These are phyloP conservation scores for Dipus sagitta DNA, from an alignment of 2,797 vertebrate genomes.

Conservation along the genomic window DNA sequence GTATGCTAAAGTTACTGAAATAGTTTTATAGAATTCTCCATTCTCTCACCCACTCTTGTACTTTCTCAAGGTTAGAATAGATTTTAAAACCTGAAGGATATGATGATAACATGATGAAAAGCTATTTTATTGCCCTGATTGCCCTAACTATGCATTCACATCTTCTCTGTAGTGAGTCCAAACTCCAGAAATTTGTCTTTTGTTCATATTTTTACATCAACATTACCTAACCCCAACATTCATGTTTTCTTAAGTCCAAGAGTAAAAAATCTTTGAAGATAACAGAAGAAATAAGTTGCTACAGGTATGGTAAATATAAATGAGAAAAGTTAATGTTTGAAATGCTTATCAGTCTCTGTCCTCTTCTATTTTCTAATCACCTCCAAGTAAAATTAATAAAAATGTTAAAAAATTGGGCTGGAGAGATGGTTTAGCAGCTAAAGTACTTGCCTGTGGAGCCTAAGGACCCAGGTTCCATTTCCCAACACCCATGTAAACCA, in stretches of 20 bases:
- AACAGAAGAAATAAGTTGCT: constrained; percentile 38
- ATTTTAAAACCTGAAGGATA: neutral
- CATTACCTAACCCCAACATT: constrained; percentile 32
- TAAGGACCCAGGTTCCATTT: no score
- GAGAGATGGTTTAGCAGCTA: no score
- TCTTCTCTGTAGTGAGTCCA: constrained; percentile 14
- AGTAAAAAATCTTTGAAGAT: constrained; percentile 14
- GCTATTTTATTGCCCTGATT: neutral
- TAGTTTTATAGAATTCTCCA: neutral
- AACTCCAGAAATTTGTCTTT: constrained; percentile 20
- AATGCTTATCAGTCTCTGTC: constrained; percentile 20
- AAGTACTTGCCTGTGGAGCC: no score
- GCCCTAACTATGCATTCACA: neutral
- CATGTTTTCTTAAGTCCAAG: constrained; percentile 30
- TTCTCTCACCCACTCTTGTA: neutral
- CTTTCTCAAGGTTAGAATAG: constrained; percentile 29
- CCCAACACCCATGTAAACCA: no score
- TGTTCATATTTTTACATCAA: constrained; percentile 57
- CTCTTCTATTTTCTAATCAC: constrained; percentile 35
- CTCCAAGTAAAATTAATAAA: constrained; percentile 36
- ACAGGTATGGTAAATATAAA: constrained; percentile 25
- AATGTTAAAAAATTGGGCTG: neutral
- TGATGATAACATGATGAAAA: constrained; percentile 21
- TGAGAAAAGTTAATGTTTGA: constrained; percentile 22
- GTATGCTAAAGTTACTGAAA: neutral